Evolutionary conservation across 53 echinoderm and acorn worm genomes (phyloP), one percentile per base, ranked within the genome.

Genomic region (Paelopatides confundens): DNA sequence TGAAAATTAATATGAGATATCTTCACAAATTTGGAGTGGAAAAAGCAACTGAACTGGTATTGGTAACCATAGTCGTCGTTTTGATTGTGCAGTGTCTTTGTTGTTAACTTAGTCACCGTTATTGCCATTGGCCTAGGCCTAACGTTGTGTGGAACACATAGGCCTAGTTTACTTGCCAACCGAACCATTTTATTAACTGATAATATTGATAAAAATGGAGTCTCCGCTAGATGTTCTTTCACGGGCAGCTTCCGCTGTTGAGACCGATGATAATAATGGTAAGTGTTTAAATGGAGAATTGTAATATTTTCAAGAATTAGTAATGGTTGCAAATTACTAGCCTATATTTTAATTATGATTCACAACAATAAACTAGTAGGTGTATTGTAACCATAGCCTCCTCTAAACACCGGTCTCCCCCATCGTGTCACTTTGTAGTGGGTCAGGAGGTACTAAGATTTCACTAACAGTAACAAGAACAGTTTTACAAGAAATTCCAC

Each of bases 151-250:
- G 21, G 31, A 35, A 29, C 12, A 29, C 31, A 31, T 36, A 33
- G 14, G 12, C 13, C 34, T 81, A 28, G 30, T 8, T 53, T 52
- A 31, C 81, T 81, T 81, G 81, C 81, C 81, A 81, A 81, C 52
- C 51, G 30, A 81, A 81, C 34, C 52, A 53, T 81, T 81, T 54
- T 62, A 33, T 70, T 54, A 69, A 65, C 43, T 43, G 43, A 43
- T 43, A 43, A 43, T n/a, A n/a, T n/a, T n/a, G 46, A 26, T 65
- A 12, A 87, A 82, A 76, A 83, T 93, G 92, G 96, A 96, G 63
- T 93, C 93, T 3, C 91, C 94, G 36, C 82, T 94, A n/a, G 96
- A 96, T 64, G 96, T 96, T 18, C 82, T 96, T 0, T 94, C 96
- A 11, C 85, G 94, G 65, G 96, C 96, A 5, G 96, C 96, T 68